A percentile compares a stretch with the other conserved stretches of the same genome.
phyloP scores from a whole-genome alignment of 2,888 invertebrate species.

The Tipula confusa region DNA sequence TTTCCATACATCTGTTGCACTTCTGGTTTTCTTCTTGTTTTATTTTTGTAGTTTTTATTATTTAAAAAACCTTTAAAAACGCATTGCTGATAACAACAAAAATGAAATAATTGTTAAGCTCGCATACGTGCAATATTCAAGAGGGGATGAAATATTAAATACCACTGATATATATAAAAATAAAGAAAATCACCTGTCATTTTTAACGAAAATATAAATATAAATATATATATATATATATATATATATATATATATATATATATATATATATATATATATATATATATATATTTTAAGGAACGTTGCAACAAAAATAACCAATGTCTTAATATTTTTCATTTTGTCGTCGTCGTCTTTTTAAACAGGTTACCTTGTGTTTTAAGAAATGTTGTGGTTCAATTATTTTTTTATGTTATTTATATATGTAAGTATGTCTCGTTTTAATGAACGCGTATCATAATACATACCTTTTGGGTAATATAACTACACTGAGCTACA shows the following conservation, averaged over 20 bases:
- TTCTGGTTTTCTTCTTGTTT: neutral
- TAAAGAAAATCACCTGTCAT: neutral
- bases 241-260: too few species aligned
- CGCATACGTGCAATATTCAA: neutral
- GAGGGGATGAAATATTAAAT: neutral
- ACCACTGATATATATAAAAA: neutral
- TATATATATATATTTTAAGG: too few species aligned
- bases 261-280: too few species aligned
- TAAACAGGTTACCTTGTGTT: conserved; percentile 15
- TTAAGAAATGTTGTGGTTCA: neutral
- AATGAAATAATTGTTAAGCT: neutral
- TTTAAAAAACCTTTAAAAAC: neutral
- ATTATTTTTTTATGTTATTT: neutral
- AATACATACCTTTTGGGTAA: neutral
- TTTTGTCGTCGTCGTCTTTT: neutral
- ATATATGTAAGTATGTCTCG: neutral
- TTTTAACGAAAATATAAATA: neutral
- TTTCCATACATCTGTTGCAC: conserved; percentile 16
- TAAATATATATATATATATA: too few species aligned
- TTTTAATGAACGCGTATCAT: neutral
- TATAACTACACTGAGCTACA: neutral
- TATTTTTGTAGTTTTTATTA: neutral
- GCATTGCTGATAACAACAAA: neutral
- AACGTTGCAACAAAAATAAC: neutral
- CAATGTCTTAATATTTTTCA: neutral